Evolutionary conservation across 2,888 invertebrate species (phyloP).

Genomic region (Eilema sororculum): DNA sequence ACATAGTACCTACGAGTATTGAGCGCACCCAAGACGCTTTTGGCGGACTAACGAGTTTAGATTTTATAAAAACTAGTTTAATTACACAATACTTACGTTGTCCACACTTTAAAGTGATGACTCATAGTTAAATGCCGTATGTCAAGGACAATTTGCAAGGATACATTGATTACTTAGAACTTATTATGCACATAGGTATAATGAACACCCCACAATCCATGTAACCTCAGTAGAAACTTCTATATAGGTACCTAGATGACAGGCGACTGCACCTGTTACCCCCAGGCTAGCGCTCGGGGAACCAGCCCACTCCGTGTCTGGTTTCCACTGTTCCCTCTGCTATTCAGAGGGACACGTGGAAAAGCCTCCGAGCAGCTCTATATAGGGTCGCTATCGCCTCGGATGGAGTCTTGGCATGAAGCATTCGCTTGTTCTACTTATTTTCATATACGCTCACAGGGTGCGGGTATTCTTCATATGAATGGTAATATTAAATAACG

Average conservation of each 20-base stretch:
- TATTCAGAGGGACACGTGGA: background rate
- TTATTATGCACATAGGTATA: background rate
- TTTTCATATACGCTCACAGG: background rate
- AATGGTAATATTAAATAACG: background rate
- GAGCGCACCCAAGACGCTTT: too few species aligned
- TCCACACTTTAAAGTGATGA: background rate
- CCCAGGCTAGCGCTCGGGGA: too few species aligned
- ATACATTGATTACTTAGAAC: background rate
- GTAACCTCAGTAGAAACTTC: background rate
- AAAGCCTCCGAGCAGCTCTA: too few species aligned
- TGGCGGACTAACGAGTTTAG: background rate
- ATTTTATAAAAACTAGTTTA: constrained; percentile 2
- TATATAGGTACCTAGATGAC: background rate
- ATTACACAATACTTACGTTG: background rate
- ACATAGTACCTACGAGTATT: too few species aligned
- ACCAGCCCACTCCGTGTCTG: background rate
- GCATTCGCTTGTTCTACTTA: too few species aligned
- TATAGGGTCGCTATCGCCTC: too few species aligned
- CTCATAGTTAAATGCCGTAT: background rate
- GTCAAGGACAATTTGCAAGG: constrained; percentile 1
- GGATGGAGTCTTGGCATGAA: too few species aligned
- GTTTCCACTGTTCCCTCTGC: background rate
- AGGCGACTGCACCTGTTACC: too few species aligned
- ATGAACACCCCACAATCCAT: background rate
- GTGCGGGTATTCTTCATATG: background rate